A percentile compares a stretch with the other conserved stretches of the same genome.
phyloP scores from a whole-genome alignment of 2,113 vertebrate species.

The Sciurus niger region DNA sequence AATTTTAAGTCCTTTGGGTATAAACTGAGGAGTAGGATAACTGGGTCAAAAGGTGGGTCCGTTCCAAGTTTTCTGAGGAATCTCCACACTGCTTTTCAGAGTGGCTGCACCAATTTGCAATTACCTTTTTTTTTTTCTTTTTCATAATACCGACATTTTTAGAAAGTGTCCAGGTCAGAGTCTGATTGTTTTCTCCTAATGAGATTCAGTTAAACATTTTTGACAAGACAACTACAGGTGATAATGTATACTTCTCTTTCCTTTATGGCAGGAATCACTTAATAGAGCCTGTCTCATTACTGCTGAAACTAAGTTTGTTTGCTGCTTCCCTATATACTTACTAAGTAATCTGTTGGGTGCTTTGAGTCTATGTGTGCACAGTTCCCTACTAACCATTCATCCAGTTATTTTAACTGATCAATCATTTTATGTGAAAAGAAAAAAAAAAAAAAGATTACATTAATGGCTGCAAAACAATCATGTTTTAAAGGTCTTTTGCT shows the following conservation, averaged over 20 bases:
- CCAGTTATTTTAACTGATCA: not conserved
- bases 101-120: too few relatives aligned
- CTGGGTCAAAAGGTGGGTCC: too few relatives aligned
- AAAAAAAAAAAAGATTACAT: not conserved
- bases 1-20: too few relatives aligned
- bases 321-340: not conserved
- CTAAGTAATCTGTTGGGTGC: not conserved
- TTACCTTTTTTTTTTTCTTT: too few relatives aligned
- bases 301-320: not conserved
- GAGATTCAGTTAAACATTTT: slow-evolving; percentile 17
- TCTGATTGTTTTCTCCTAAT: slow-evolving; percentile 14
- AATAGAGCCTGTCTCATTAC: not conserved
- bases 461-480: slow-evolving; percentile 28
- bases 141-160: slow-evolving; percentile 23
- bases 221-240: not conserved
- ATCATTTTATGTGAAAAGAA: not conserved
- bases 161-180: not conserved
- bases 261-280: not conserved
- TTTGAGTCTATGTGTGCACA: not conserved
- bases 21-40: too few relatives aligned
- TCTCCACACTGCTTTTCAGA: too few relatives aligned
- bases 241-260: not conserved
- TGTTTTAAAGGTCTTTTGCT: slow-evolving; percentile 17
- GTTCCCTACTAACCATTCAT: not conserved
- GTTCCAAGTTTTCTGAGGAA: too few relatives aligned